Evolutionary conservation across 1,140 invertebrate genomes (phyloP).

Genomic region (Drosophila novamexicana): DNA sequence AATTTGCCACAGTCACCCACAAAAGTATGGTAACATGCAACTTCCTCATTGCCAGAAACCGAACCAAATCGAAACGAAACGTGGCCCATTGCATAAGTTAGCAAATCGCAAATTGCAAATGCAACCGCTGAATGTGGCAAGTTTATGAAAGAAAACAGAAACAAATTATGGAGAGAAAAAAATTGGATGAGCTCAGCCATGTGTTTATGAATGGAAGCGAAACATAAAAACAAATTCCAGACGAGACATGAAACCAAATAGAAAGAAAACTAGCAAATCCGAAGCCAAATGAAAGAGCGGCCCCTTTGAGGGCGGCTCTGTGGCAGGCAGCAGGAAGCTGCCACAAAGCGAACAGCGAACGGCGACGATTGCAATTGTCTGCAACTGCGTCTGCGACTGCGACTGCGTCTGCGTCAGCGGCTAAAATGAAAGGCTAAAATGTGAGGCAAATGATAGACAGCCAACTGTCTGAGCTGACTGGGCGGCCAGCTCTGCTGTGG

Average conservation of each 20-base stretch:
- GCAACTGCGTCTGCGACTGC: conserved; percentile 32
- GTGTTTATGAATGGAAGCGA: conserved; percentile 68
- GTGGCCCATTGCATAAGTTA: conserved; percentile 42
- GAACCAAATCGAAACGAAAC: conserved; percentile 59
- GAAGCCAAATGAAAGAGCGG: conserved; percentile 67
- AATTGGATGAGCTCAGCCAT: conserved; percentile 54
- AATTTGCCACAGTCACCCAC: conserved; percentile 79
- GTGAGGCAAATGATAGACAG: conserved; percentile 77
- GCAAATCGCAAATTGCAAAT: conserved; percentile 48
- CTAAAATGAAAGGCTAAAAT: conserved; percentile 54
- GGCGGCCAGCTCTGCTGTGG: conserved; percentile 24
- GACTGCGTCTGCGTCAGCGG: conserved; percentile 40
- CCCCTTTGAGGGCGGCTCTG: conserved; percentile 59
- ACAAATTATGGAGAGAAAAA: conserved; percentile 10
- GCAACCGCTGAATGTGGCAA: conserved; percentile 44
- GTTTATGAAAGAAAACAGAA: conserved; percentile 43
- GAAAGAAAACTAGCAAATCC: conserved; percentile 60
- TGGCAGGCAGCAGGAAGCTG: conserved; percentile 35
- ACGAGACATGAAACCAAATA: conserved; percentile 38
- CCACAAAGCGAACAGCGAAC: conserved; percentile 1
- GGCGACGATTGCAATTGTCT: conserved; percentile 38
- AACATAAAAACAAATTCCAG: conserved; percentile 16
- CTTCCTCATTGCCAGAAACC: conserved; percentile 69
- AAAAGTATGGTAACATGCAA: conserved; percentile 36
- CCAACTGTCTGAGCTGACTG: conserved; percentile 63